Evolutionary conservation across 1,140 invertebrate genomes (phyloP).

Genomic region (Pseudobourletiella spinata): DNA sequence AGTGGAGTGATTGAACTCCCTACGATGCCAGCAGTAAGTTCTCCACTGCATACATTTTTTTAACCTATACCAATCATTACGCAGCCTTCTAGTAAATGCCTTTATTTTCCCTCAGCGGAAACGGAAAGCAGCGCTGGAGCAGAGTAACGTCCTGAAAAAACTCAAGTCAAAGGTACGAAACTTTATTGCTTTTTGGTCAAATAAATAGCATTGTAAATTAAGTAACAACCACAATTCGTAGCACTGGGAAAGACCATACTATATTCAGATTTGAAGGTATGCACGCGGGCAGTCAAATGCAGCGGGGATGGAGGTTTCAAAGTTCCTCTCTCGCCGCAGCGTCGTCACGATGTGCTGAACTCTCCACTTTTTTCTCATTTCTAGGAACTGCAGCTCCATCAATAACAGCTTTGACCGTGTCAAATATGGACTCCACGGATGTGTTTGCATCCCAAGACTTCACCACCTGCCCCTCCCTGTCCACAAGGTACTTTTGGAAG

Average conservation of each 20-base stretch:
- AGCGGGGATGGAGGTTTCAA: too few relatives aligned
- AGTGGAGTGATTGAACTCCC: constrained; percentile 13
- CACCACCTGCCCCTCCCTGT: constrained; percentile 43
- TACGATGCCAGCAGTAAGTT: constrained; percentile 4
- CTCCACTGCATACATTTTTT: not conserved
- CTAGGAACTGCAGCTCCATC: constrained; percentile 8
- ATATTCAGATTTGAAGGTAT: too few relatives aligned
- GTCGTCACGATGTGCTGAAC: constrained; percentile 1
- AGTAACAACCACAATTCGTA: too few relatives aligned
- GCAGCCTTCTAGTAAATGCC: constrained; percentile 6
- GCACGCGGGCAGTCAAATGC: too few relatives aligned
- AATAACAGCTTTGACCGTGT: constrained; percentile 35
- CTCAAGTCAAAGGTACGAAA: constrained; percentile 39
- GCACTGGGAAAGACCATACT: too few relatives aligned
- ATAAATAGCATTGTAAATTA: too few relatives aligned
- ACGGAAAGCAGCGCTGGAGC: constrained; percentile 46
- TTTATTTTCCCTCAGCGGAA: constrained; percentile 42
- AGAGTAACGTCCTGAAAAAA: constrained; percentile 46
- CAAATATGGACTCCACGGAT: constrained; percentile 43
- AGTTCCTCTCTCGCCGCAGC: not conserved
- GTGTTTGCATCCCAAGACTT: constrained; percentile 44
- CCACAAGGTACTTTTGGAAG: constrained; percentile 50
- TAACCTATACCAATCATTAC: not conserved
- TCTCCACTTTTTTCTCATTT: not conserved
- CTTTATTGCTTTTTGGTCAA: constrained; percentile 1